Percentiles rank a stretch among this genome's conserved stretches.
Conservation (phyloP, 1,140 invertebrate species). For the Ostrea denselamellosa region DNA sequence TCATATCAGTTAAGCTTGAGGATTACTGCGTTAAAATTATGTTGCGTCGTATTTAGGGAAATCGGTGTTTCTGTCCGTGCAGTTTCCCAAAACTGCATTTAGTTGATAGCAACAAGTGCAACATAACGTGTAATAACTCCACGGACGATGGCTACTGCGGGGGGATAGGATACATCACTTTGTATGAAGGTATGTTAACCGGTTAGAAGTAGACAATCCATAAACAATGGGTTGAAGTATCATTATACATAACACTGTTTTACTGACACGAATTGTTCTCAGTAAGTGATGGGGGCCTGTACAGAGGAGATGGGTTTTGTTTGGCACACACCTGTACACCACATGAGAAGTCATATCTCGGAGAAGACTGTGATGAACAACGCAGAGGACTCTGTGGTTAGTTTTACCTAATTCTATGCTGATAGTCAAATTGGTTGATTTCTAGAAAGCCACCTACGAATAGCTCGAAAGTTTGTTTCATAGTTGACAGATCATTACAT, state of each 20-base stretch:
- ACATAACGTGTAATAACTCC: not conserved
- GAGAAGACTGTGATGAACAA: not conserved
- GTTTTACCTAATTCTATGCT: too few species aligned
- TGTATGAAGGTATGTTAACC: not conserved
- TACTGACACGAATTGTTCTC: too few species aligned
- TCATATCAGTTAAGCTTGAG: too few species aligned
- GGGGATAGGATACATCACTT: not conserved
- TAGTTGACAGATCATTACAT: not conserved
- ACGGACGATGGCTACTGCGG: not conserved
- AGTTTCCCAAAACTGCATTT: not conserved
- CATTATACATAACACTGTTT: not conserved
- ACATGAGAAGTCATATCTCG: not conserved
- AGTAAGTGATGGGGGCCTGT: not conserved
- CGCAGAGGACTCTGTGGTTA: not conserved
- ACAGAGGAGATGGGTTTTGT: not conserved
- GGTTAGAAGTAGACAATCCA: not conserved
- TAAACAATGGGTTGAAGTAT: not conserved
- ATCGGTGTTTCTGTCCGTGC: not conserved
- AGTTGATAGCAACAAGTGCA: not conserved
- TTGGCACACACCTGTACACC: not conserved
- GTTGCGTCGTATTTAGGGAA: not conserved
- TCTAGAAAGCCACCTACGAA: not conserved
- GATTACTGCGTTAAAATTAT: too few species aligned
- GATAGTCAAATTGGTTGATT: too few species aligned
- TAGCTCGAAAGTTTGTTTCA: not conserved